Percentiles rank a stretch among this genome's conserved stretches.
These are phyloP conservation scores for Aurelia aurita complex sp. Pacific DNA, from an alignment of 30 jellyfish, hydroid and myxozoan genomes.

Conservation along the genomic window DNA sequence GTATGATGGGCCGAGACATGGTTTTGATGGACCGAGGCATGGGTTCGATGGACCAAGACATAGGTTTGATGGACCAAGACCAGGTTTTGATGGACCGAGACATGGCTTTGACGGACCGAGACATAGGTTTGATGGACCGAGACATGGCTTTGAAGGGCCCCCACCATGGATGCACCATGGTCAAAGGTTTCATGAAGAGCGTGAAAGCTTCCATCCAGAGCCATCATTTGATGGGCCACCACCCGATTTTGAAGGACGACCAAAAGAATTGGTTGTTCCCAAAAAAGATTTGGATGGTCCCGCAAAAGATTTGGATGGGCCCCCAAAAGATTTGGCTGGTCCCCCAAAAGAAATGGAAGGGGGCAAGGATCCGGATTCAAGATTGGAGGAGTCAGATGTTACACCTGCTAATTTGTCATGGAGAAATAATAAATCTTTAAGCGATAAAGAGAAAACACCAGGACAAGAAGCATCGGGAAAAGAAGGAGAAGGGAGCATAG, in stretches of 20 bases:
- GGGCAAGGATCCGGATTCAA: neutral
- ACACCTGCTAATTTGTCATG: constrained; percentile 24
- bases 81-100: constrained; percentile 10
- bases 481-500: constrained; percentile 6
- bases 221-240: constrained; percentile 27
- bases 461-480: neutral
- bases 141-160: constrained; percentile 27
- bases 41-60: neutral
- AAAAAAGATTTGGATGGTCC: neutral
- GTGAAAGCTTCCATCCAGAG: neutral
- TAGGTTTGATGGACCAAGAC: constrained; percentile 8
- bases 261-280: neutral
- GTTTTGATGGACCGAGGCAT: constrained; percentile 1
- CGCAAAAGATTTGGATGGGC: neutral
- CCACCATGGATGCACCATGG: constrained; percentile 24
- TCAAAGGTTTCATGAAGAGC: neutral
- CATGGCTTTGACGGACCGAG: constrained; percentile 17
- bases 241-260: constrained; percentile 27
- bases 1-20: constrained; percentile 6
- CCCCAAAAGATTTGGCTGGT: neutral
- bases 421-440: constrained; percentile 7
- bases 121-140: constrained; percentile 35
- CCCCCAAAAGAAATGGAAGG: neutral
- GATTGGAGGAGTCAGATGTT: constrained; percentile 8
- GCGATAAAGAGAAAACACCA: constrained; percentile 2